A percentile compares a stretch with the other conserved stretches of the same genome.
These are phyloP conservation scores for Cryptophagus acutangulus DNA, from an alignment of 2,888 invertebrate species.

Conservation along the genomic window DNA sequence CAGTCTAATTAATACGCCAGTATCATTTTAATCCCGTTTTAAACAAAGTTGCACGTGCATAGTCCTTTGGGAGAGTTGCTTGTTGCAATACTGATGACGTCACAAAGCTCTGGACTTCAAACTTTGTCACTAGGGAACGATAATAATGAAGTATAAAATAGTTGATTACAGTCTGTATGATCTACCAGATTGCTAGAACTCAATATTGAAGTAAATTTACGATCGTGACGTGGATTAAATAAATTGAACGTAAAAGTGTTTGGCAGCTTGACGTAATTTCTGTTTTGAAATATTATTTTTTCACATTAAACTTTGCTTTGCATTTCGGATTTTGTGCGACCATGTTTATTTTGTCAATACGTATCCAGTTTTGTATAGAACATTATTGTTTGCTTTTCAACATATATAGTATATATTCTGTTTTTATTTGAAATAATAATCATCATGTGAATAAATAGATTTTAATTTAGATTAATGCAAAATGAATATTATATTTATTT, in stretches of 20 bases:
- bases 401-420: no score
- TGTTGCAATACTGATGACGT: constrained; percentile 9
- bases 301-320: no score
- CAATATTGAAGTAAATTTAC: constrained; percentile 8
- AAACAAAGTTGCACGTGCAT: constrained; percentile 23
- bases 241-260: constrained; percentile 11
- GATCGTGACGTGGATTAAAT: constrained; percentile 7
- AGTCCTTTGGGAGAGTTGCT: constrained; percentile 13
- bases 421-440: no score
- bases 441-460: no score
- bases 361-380: no score
- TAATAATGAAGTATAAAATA: constrained; percentile 40
- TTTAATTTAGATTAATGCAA: no score
- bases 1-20: constrained; percentile 34
- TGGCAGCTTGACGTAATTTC: no score
- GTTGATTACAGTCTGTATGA: constrained; percentile 39
- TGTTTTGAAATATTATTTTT: no score
- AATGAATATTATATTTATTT: no score
- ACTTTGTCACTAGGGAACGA: constrained; percentile 26
- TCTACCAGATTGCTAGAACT: constrained; percentile 32
- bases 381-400: no score
- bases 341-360: no score
- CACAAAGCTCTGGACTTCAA: constrained; percentile 8
- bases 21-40: constrained; percentile 28
- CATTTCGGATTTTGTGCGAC: no score